Conservation (phyloP, 2,113 vertebrate genomes). For the Connochaetes taurinus region DNA sequence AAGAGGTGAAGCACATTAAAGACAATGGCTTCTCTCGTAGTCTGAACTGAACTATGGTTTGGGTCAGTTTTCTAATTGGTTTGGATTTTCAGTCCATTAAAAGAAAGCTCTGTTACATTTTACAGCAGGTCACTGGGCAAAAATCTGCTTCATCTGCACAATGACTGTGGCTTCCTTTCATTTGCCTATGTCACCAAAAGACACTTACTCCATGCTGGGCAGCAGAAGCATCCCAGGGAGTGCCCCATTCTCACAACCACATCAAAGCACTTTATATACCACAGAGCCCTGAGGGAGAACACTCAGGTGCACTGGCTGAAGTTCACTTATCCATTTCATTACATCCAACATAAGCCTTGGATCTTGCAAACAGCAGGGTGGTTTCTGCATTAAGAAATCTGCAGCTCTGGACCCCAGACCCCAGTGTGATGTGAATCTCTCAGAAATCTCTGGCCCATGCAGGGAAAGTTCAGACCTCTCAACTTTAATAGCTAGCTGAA, state of each 20-base stretch:
- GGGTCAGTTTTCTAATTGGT: conserved; percentile 61
- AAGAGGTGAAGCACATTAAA: conserved; percentile 47
- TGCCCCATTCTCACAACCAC: neutral
- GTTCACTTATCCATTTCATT: neutral
- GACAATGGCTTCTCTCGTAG: neutral
- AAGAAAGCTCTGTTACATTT: conserved; percentile 52
- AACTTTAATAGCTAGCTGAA: neutral
- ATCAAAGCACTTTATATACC: neutral
- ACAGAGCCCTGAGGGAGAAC: neutral
- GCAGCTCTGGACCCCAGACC: neutral
- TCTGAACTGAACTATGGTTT: conserved; percentile 45
- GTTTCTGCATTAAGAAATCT: neutral
- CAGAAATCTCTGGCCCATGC: neutral
- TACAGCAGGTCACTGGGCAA: conserved; percentile 26
- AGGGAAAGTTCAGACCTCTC: neutral
- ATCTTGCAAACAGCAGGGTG: neutral
- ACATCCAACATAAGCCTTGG: neutral
- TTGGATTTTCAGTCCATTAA: conserved; percentile 60
- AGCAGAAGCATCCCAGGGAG: neutral
- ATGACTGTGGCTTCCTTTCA: neutral
- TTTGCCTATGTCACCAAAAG: neutral
- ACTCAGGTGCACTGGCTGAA: neutral
- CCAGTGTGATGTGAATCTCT: neutral
- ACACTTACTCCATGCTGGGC: neutral
- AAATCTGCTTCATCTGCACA: conserved; percentile 48